Evolutionary conservation across 2,113 vertebrate genomes (phyloP).

Genomic region (Sapajus apella): DNA sequence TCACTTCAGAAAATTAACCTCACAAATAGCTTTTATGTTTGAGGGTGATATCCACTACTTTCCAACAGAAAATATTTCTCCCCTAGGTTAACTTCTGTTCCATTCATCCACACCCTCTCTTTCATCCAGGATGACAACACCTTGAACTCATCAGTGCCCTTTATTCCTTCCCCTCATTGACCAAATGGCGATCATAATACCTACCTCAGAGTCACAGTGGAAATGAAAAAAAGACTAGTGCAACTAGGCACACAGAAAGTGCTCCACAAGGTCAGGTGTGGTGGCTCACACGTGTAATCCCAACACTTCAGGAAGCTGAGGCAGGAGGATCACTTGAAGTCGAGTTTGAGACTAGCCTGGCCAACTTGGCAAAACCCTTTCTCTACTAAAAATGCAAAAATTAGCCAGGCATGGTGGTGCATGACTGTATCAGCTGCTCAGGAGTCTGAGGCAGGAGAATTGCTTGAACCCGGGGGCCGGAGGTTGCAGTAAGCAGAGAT

Average conservation of each 20-base stretch:
- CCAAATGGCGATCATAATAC: neutral
- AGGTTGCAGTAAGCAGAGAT: too few relatives aligned
- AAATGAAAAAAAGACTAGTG: neutral
- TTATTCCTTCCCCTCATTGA: neutral
- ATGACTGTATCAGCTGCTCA: too few relatives aligned
- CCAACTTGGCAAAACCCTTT: too few relatives aligned
- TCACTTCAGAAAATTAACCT: slow-evolving; percentile 70
- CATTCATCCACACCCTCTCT: neutral
- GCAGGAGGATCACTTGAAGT: too few relatives aligned
- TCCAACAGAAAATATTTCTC: neutral
- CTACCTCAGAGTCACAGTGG: neutral
- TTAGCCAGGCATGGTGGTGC: too few relatives aligned
- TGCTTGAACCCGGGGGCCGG: too few relatives aligned
- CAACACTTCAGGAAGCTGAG: too few relatives aligned
- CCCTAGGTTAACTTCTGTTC: neutral
- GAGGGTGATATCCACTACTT: neutral
- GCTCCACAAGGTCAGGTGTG: neutral
- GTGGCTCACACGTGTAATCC: too few relatives aligned
- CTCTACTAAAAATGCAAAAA: too few relatives aligned
- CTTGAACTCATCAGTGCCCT: neutral
- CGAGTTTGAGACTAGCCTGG: too few relatives aligned
- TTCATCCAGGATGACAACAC: neutral
- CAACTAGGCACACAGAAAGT: neutral
- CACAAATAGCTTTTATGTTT: neutral
- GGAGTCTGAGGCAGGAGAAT: too few relatives aligned